These are phyloP conservation scores for Drosophila phalerata DNA, from an alignment of 2,888 invertebrate species.

Conservation along the genomic window DNA sequence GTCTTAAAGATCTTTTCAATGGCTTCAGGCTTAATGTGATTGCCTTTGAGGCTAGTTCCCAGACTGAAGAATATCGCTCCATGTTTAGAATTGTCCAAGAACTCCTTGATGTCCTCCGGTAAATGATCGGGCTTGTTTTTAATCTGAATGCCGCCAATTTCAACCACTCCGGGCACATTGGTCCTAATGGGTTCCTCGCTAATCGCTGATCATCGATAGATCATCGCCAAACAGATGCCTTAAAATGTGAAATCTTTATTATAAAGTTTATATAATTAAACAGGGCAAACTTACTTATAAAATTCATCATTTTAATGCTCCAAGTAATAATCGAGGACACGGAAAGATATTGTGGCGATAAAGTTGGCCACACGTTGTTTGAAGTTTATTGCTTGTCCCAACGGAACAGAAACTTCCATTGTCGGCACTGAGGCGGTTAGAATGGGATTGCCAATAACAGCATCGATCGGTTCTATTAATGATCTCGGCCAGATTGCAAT, in stretches of 20 bases:
- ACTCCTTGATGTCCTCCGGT: slow-evolving; percentile 84
- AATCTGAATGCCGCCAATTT: slow-evolving; percentile 84
- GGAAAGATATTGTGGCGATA: slow-evolving; percentile 35
- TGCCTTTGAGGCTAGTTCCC: slow-evolving; percentile 85
- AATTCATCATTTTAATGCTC: slow-evolving; percentile 38
- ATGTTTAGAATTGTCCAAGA: slow-evolving; percentile 84
- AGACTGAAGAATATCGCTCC: slow-evolving; percentile 86
- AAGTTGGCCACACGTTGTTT: slow-evolving; percentile 67
- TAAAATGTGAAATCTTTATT: background rate
- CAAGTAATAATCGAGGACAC: slow-evolving; percentile 22
- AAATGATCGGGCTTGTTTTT: slow-evolving; percentile 79
- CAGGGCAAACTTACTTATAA: slow-evolving; percentile 68
- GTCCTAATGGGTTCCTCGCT: slow-evolving; percentile 82
- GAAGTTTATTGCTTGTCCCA: slow-evolving; percentile 65
- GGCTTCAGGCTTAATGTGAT: slow-evolving; percentile 86
- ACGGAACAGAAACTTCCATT: slow-evolving; percentile 46
- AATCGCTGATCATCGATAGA: slow-evolving; percentile 71
- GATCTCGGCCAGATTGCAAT: slow-evolving; percentile 70
- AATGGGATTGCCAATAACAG: slow-evolving; percentile 77
- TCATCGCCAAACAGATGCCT: slow-evolving; percentile 53
- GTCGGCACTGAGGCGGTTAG: slow-evolving; percentile 74
- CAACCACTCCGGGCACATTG: slow-evolving; percentile 81
- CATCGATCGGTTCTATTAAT: slow-evolving; percentile 62
- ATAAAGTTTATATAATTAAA: background rate
- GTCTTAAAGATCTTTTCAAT: slow-evolving; percentile 87